Evolutionary conservation across 2,113 vertebrate species (phyloP).

Genomic region (Ancistrus triradiatus): DNA sequence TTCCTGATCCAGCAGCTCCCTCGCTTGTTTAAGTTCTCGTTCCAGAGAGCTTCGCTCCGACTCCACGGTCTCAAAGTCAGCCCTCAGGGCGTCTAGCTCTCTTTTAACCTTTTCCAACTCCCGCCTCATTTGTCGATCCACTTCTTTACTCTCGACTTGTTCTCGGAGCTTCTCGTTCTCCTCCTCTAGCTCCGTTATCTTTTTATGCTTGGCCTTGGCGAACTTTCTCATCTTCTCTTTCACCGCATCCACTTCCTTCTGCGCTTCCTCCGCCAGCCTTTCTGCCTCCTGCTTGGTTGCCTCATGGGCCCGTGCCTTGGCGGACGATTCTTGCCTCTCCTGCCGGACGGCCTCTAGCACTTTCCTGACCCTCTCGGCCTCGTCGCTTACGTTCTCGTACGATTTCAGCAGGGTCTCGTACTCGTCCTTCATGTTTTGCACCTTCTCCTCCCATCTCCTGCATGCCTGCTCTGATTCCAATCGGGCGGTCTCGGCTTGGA

Average conservation of each 20-base stretch:
- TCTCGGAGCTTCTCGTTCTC: slow-evolving; percentile 83
- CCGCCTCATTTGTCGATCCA: slow-evolving; percentile 52
- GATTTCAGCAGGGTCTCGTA: slow-evolving; percentile 92
- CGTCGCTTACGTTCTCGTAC: slow-evolving; percentile 90
- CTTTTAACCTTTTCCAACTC: slow-evolving; percentile 51
- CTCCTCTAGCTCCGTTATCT: slow-evolving; percentile 91
- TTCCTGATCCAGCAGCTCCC: slow-evolving; percentile 56
- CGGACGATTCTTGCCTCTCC: slow-evolving; percentile 82
- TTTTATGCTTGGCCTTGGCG: slow-evolving; percentile 92
- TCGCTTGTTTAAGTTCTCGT: slow-evolving; percentile 57
- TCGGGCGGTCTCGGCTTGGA: slow-evolving; percentile 70
- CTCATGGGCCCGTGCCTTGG: slow-evolving; percentile 71
- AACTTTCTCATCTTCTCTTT: slow-evolving; percentile 98
- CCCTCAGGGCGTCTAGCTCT: slow-evolving; percentile 52
- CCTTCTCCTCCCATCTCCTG: slow-evolving; percentile 78
- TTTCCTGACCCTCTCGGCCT: slow-evolving; percentile 81
- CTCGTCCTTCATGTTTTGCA: slow-evolving; percentile 81
- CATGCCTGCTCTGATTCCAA: slow-evolving; percentile 61
- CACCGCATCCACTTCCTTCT: slow-evolving; percentile 79
- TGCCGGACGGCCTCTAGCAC: slow-evolving; percentile 81
- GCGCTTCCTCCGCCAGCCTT: slow-evolving; percentile 73
- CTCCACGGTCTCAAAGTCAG: slow-evolving; percentile 48
- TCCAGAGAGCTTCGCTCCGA: slow-evolving; percentile 55
- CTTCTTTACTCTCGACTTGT: slow-evolving; percentile 50
- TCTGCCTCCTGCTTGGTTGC: slow-evolving; percentile 72